Conservation (phyloP, 2,797 vertebrate species). For the Serranus cabrilla region DNA sequence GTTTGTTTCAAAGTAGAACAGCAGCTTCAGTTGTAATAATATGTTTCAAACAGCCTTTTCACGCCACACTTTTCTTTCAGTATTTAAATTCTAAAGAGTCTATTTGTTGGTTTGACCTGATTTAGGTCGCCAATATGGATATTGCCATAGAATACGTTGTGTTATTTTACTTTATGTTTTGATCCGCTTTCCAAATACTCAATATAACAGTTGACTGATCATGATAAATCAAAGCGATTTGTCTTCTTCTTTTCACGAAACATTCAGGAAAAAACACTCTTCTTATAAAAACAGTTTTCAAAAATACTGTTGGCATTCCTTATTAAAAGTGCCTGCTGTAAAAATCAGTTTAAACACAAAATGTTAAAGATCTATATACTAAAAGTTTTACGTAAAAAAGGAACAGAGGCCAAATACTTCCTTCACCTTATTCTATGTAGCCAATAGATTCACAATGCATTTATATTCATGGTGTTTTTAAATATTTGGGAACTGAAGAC, state of each 20-base stretch:
- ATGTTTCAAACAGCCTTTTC: slow-evolving; percentile 16
- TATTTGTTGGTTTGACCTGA: slow-evolving; percentile 17
- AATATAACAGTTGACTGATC: neutral
- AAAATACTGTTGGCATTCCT: slow-evolving; percentile 36
- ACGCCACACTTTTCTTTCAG: slow-evolving; percentile 2
- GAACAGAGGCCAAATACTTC: slow-evolving; percentile 15
- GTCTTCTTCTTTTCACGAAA: slow-evolving; percentile 7
- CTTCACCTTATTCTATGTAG: neutral
- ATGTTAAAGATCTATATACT: neutral
- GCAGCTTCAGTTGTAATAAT: slow-evolving; percentile 13
- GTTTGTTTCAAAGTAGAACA: slow-evolving; percentile 18
- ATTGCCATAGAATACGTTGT: slow-evolving; percentile 2
- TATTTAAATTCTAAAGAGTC: slow-evolving; percentile 1
- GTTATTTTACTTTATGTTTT: slow-evolving; percentile 7
- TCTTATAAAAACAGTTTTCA: slow-evolving; percentile 26
- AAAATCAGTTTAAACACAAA: slow-evolving; percentile 4
- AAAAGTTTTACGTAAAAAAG: neutral
- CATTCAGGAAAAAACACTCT: slow-evolving; percentile 39
- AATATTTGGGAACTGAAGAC: slow-evolving; percentile 9
- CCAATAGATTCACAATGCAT: neutral
- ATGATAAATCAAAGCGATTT: neutral
- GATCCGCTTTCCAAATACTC: slow-evolving; percentile 4
- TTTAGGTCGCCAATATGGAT: slow-evolving; percentile 3
- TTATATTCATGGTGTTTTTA: slow-evolving; percentile 7
- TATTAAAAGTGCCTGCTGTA: slow-evolving; percentile 59